These are phyloP conservation scores for Charanyca ferruginea DNA, from an alignment of 2,888 invertebrate genomes.

Conservation along the genomic window DNA sequence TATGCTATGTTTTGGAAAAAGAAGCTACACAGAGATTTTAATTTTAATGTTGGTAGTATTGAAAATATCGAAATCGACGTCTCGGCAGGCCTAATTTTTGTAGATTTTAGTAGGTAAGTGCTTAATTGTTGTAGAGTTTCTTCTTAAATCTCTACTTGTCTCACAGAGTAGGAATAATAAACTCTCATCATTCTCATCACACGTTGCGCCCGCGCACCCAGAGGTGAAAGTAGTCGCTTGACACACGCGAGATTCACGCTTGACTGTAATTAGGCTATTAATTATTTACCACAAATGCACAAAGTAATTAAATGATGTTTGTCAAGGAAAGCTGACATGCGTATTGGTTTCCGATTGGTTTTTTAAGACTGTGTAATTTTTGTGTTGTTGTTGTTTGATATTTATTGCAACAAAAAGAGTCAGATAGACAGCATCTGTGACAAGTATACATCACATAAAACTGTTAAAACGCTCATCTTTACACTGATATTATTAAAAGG, in stretches of 20 bases:
- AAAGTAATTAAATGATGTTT: constrained; percentile 6
- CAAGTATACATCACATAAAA: no score
- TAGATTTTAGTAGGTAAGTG: no score
- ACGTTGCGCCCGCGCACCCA: constrained; percentile 29
- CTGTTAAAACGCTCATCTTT: no score
- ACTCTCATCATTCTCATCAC: constrained; percentile 38
- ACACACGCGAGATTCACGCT: constrained; percentile 62
- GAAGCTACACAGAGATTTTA: no score
- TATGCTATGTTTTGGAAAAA: no score
- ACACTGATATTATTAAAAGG: no score
- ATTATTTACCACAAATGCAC: constrained; percentile 35
- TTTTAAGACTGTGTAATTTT: constrained; percentile 14
- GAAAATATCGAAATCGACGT: no score
- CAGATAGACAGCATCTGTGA: no score
- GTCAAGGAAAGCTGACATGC: constrained; percentile 15
- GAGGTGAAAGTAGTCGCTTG: constrained; percentile 60
- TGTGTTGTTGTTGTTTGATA: no score
- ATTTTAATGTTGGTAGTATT: no score
- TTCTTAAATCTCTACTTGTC: constrained; percentile 5
- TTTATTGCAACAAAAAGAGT: no score
- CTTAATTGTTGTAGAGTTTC: background rate
- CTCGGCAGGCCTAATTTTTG: no score
- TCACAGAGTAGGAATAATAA: constrained; percentile 27
- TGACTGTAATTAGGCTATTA: constrained; percentile 55
- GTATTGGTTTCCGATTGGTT: constrained; percentile 39